These are phyloP conservation scores for Erebia ligea DNA, from an alignment of 2,888 invertebrate species.

Conservation along the genomic window DNA sequence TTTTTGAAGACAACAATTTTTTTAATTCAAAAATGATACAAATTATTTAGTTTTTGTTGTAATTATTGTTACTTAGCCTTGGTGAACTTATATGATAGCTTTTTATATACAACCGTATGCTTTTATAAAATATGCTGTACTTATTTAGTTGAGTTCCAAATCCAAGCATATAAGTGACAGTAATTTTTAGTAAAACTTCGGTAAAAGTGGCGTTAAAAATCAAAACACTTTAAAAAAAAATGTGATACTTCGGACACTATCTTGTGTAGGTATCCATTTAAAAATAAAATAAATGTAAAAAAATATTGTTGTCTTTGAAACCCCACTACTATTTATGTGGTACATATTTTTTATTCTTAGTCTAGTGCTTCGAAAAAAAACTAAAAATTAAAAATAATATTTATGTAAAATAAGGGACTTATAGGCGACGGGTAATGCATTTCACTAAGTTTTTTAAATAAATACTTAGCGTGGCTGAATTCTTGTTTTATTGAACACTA, in stretches of 20 bases:
- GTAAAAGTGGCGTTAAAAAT: neutral
- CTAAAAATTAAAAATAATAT: conserved; percentile 37
- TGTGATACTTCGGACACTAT: no score
- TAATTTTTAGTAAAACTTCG: neutral
- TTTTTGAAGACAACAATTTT: conserved; percentile 48
- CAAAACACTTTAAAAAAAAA: no score
- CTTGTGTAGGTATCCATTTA: no score
- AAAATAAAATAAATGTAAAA: conserved; percentile 10
- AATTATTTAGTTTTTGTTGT: conserved; percentile 3
- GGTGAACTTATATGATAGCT: no score
- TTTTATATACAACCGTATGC: no score
- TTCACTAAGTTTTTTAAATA: conserved; percentile 52
- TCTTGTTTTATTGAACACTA: conserved; percentile 30
- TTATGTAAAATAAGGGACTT: conserved; percentile 44
- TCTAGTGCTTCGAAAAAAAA: conserved; percentile 40
- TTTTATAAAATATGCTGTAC: no score
- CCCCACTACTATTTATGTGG: conserved; percentile 47
- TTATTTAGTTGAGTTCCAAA: no score
- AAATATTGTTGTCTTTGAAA: conserved; percentile 47
- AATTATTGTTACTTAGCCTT: neutral
- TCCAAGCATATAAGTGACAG: neutral
- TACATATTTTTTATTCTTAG: conserved; percentile 47
- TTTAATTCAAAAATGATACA: conserved; percentile 19
- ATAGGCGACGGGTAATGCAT: conserved; percentile 63
- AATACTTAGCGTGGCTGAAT: conserved; percentile 45